phyloP scores from a whole-genome alignment of 2,797 vertebrate genomes.

The Acridotheres tristis region DNA sequence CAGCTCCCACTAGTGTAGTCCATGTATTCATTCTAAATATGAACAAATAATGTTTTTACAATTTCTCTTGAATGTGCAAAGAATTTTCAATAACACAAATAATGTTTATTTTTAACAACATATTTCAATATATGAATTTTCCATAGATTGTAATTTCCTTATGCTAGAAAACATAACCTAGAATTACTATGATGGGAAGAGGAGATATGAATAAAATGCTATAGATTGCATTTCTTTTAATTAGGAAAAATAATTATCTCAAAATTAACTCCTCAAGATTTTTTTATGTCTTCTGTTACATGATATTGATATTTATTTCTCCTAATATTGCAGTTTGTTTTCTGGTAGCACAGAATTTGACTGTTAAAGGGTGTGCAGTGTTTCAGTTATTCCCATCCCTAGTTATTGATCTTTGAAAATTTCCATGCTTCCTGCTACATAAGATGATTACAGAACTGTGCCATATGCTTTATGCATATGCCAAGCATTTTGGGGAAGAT shows the following conservation, averaged over 20 bases:
- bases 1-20: background rate
- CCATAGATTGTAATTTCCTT: background rate
- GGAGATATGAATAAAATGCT: background rate
- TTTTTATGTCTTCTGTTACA: background rate
- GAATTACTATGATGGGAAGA: background rate
- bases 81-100: background rate
- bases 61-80: background rate
- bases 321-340: background rate
- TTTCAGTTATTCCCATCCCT: background rate
- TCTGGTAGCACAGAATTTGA: background rate
- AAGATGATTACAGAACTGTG: constrained; percentile 15
- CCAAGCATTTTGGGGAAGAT: background rate
- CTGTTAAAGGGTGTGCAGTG: background rate
- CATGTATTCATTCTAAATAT: background rate
- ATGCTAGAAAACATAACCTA: background rate
- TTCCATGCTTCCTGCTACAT: background rate
- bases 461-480: constrained; percentile 47
- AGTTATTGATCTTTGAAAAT: constrained; percentile 25
- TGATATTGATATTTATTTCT: background rate
- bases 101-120: background rate
- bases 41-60: background rate
- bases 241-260: background rate
- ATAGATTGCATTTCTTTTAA: background rate
- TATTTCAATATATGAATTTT: background rate
- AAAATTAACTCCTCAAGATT: background rate